These are phyloP conservation scores for Plusia festucae DNA, from an alignment of 2,888 invertebrate species.

Conservation along the genomic window DNA sequence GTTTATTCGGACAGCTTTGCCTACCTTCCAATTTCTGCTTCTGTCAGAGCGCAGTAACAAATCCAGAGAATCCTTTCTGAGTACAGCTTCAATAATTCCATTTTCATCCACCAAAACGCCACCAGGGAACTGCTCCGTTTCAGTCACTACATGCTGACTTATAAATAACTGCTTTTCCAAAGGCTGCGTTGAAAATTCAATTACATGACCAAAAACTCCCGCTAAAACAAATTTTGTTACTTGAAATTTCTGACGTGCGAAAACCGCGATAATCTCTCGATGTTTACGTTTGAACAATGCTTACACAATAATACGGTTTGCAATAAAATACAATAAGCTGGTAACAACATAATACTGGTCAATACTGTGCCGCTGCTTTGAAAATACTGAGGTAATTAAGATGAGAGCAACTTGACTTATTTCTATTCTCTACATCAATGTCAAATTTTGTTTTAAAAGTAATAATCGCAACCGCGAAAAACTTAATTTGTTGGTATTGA, in stretches of 20 bases:
- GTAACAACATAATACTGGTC: slow-evolving; percentile 50
- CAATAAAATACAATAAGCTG: slow-evolving; percentile 34
- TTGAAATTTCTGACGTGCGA: slow-evolving; percentile 6
- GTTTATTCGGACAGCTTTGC: slow-evolving; percentile 11
- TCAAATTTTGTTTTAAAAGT: slow-evolving; percentile 45
- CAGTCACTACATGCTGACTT: slow-evolving; percentile 85
- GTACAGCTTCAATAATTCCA: slow-evolving; percentile 89
- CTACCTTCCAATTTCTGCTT: slow-evolving; percentile 57
- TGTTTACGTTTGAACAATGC: slow-evolving; percentile 17
- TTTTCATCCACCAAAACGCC: slow-evolving; percentile 89
- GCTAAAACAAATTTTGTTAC: slow-evolving; percentile 27
- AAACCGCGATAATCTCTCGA: not conserved
- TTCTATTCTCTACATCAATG: slow-evolving; percentile 44
- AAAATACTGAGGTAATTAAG: slow-evolving; percentile 48
- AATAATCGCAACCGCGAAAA: slow-evolving; percentile 27
- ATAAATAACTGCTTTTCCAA: slow-evolving; percentile 74
- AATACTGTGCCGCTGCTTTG: slow-evolving; percentile 34
- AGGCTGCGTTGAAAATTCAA: slow-evolving; percentile 39
- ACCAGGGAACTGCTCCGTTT: slow-evolving; percentile 87
- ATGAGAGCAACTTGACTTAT: slow-evolving; percentile 22
- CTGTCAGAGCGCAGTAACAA: slow-evolving; percentile 48
- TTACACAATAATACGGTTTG: slow-evolving; percentile 49
- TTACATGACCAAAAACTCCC: slow-evolving; percentile 33
- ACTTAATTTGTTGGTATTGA: slow-evolving; percentile 23
- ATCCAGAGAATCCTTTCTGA: slow-evolving; percentile 81